Base-by-base conservation (phyloP, 1,140 invertebrate genomes). In the Megathymus violae region DNA sequence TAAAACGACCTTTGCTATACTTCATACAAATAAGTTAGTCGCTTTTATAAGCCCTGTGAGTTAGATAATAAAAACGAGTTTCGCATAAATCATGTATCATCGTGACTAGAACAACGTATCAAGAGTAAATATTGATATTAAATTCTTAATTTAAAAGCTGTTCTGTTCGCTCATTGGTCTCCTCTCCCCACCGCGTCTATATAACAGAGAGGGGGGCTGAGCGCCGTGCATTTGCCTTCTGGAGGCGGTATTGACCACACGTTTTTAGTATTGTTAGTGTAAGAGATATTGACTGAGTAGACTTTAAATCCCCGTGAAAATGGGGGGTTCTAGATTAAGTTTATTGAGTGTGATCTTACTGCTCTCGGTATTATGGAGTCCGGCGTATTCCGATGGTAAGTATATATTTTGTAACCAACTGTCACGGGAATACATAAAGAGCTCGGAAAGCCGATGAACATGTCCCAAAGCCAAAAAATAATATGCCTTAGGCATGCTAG, bases 301-400 rank as follows among this genome's bases (percentile, higher is more conserved):
- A 51, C 47, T 65, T 60, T 59, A 60, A 78, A 58, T 66, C 78
- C 85, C 85, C 80, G 48, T 36, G 43, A 87, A 65, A 25, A 89
- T 89, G 86, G 86, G 84, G 84, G 74, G 64, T 50, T 60, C 50
- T 83, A 87, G 74, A 63, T 69, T 85, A 75, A 82, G 84, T 76
- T 78, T 31, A 7, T 31, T 80, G 50, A 76, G 85, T 88, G 86
- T 80, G 65, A 48, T 85, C 51, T 52, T 86, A 52, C 62, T 81
- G 56, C 47, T 87, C 62, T 73, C 79, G 61, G 80, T 89, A 82
- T 79, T 89, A 68, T 87, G 86, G 84, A 85, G 76, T 47, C 81
- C 86, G n/a, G 78, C 76, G 9, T 74, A 68, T 43, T 60, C 71
- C 27, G 47, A 72, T 63, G 81, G 86, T 89, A 54, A 82, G 84